Conservation (phyloP, 2,888 invertebrate species). For the Lobophora halterata region DNA sequence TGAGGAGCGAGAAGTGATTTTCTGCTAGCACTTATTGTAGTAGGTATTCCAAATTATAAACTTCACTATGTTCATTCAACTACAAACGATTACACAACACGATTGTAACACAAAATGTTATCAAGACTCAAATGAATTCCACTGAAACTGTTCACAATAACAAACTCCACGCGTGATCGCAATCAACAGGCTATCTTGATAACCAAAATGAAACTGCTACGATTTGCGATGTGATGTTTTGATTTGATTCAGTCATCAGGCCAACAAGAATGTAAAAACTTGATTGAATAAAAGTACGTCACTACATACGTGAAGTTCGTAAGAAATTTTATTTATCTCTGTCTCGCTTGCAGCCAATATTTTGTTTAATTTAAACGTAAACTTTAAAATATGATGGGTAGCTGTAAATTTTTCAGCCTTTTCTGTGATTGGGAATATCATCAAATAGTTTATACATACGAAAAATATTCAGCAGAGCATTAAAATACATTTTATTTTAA, state of each 20-base stretch:
- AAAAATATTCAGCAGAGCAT: too few relatives aligned
- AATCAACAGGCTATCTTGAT: slow-evolving; percentile 42
- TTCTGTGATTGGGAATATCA: too few relatives aligned
- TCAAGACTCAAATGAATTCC: slow-evolving; percentile 14
- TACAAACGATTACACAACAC: slow-evolving; percentile 57
- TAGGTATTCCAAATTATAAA: slow-evolving; percentile 34
- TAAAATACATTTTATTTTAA: too few relatives aligned
- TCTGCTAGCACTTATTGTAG: slow-evolving; percentile 28
- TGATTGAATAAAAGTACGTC: too few relatives aligned
- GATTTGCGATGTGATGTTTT: slow-evolving; percentile 50
- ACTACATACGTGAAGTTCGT: slow-evolving; percentile 48
- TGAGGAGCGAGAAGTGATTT: slow-evolving; percentile 48
- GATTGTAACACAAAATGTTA: slow-evolving; percentile 34
- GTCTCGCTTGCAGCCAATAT: not conserved
- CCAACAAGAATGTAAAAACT: slow-evolving; percentile 34
- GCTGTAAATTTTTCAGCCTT: too few relatives aligned
- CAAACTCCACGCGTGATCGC: slow-evolving; percentile 20
- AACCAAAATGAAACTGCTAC: slow-evolving; percentile 47
- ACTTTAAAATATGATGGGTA: too few relatives aligned
- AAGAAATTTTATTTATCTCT: slow-evolving; percentile 12
- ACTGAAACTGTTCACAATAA: slow-evolving; percentile 5
- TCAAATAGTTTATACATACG: too few relatives aligned
- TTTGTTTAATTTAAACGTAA: too few relatives aligned
- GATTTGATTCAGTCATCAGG: slow-evolving; percentile 28
- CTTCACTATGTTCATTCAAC: slow-evolving; percentile 33